These are phyloP conservation scores for Apamea sordens DNA, from an alignment of 2,888 invertebrate genomes.

Conservation along the genomic window DNA sequence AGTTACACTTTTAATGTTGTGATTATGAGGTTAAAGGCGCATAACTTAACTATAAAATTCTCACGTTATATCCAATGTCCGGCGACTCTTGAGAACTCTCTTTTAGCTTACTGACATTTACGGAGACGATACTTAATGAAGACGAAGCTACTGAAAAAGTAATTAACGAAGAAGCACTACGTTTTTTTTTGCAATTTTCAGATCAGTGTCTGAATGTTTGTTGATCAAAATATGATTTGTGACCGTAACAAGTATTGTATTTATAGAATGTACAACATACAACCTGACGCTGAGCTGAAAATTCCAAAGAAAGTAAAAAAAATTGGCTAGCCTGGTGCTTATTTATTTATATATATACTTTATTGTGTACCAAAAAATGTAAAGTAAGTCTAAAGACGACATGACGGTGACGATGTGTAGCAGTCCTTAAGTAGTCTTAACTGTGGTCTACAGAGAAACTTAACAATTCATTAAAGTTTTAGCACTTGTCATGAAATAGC, in stretches of 20 bases:
- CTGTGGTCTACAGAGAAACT: not conserved
- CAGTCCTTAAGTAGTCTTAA: not conserved
- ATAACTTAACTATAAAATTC: not conserved
- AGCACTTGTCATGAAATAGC: not conserved
- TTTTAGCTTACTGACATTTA: no score
- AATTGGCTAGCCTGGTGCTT: not conserved
- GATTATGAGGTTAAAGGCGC: not conserved
- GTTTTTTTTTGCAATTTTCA: not conserved
- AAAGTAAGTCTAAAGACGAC: not conserved
- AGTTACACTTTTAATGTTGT: not conserved
- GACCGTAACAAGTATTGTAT: not conserved
- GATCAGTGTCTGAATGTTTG: not conserved
- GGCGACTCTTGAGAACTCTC: not conserved
- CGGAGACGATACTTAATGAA: not conserved
- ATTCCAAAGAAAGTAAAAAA: not conserved
- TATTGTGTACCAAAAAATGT: no score
- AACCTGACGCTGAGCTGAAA: not conserved
- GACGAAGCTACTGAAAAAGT: not conserved
- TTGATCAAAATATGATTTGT: not conserved
- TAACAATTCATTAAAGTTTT: not conserved
- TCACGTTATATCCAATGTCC: not conserved
- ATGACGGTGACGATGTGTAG: not conserved
- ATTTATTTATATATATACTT: no score
- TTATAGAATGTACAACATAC: not conserved
- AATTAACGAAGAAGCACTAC: not conserved